Evolutionary conservation across 2,113 vertebrate genomes (phyloP), one percentile per base, ranked within the genome.

Genomic region (Cynocephalus volans): DNA sequence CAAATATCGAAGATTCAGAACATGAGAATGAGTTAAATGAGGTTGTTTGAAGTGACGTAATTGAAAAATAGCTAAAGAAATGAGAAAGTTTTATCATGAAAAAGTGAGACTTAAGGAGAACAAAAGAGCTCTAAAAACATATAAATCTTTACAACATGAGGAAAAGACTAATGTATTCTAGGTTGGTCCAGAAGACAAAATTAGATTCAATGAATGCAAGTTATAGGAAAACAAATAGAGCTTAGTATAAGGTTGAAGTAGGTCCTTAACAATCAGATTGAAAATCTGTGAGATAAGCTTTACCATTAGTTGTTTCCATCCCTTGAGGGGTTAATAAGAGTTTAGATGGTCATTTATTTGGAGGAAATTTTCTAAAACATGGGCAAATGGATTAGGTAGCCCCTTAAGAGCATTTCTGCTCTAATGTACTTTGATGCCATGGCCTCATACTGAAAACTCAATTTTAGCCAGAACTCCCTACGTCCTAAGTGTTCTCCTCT

Each of bases 41-140:
- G 12, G 12, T 15, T 85, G 50, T 45, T 15, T 80, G 24, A 41
- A 86, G 64, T 19, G n/a, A 86, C 13, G 48, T 31, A 56, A 15
- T 33, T 73, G 17, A 69, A 94, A 96, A 67, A 80, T 13, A 73
- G 21, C 15, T 56, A 60, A 86, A 75, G 67, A 82, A 89, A 56
- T 70, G 56, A 58, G 18, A 36, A 54, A 52, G 3, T 72, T 79
- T 80, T 58, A 41, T 85, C 26, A 54, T 84, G 77, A 65, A 41
- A 52, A 67, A 28, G 41, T 19, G 76, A n/a, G 17, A 60, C 18
- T n/a, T 6, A 19, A 33, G 50, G 24, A 10, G 70, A 80, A 67
- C 28, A 54, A 87, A 88, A 77, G 15, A 50, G 18, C 23, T 72
- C 50, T 81, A 54, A 69, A 93, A 83, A 73, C 31, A 80, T 26